Conservation (phyloP, 92 coral and sea anemone species). For the Plumapathes pennacea region DNA sequence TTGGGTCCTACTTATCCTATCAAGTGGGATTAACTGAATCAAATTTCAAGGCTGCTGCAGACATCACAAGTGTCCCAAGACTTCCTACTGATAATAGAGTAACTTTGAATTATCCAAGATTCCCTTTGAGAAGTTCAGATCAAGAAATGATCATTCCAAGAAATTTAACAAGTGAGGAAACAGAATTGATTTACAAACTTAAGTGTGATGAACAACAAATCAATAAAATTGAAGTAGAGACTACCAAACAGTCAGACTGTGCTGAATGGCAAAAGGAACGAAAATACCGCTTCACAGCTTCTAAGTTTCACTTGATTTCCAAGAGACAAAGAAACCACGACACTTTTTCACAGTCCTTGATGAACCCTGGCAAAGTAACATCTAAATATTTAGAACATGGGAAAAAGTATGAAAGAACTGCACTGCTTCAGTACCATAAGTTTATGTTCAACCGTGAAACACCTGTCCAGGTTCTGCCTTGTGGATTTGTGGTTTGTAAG, state of each 20-base stretch:
- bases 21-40: conserved; percentile 52
- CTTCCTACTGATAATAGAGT: background rate
- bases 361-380: conserved; percentile 17
- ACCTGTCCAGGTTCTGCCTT: conserved; percentile 48
- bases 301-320: conserved; percentile 18
- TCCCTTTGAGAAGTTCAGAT: background rate
- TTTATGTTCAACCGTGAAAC: conserved; percentile 31
- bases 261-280: conserved; percentile 42
- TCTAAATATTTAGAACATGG: conserved; percentile 50
- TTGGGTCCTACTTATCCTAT: conserved; percentile 31
- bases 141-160: conserved; percentile 21
- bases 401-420: conserved; percentile 40
- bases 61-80: conserved; percentile 41
- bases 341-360: conserved; percentile 21
- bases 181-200: conserved; percentile 6
- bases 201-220: conserved; percentile 4
- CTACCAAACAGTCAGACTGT: conserved; percentile 9
- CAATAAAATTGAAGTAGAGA: conserved; percentile 23
- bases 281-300: conserved; percentile 32
- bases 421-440: conserved; percentile 39
- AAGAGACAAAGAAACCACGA: conserved; percentile 53
- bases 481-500: conserved; percentile 32
- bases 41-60: conserved; percentile 38
- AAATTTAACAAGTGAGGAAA: conserved; percentile 5
- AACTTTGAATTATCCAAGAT: conserved; percentile 16